Base-by-base conservation (phyloP, 2,797 vertebrate genomes). In the Periophthalmus magnuspinnatus region DNA sequence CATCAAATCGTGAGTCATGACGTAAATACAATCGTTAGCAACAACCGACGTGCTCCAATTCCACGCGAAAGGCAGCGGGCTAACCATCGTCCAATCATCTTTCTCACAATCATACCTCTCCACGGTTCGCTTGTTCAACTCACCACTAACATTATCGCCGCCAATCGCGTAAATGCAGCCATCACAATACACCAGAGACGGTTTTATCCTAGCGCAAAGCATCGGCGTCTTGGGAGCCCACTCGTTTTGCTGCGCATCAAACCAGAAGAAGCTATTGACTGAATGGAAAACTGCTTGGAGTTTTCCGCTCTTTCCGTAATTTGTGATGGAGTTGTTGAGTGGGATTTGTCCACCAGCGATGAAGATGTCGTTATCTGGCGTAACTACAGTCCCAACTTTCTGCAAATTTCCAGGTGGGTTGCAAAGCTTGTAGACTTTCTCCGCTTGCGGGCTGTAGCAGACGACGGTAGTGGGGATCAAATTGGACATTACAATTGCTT, bases 391-490 rank as follows among this genome's bases (percentile, higher is more conserved):
- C 2, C 97, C 97, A 41, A 98, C 95, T 82, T 98, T 98, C 89
- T 97, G 97, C 85, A 99, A 83, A 82, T 97, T 96, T 1, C 95
- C 96, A 0, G 98, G 97, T 13, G 96, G 97, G 79, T 91, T 96
- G 82, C 94, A 94, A 13, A 99, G 94, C 91, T 97, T 98, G 94
- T 99, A 99, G 69, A 99, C 97, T 47, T 99, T 99, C 86, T 99
- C 98, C 6, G 98, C 97, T 88, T 99, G 98, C 1, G 97, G 97
- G 83, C 98, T 99, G 80, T 99, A 99, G 89, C 97, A 99, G 79
- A 99, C 96, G 64, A 96, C 95, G 9, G 95, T 92, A 10, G 94
- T 93, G 59, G 95, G 95, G 75, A 92, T 75, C 69, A 93, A 87
- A 0, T 75, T 78, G 0, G 85, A 58, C 78, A 89, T 72, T 0